Evolutionary conservation across 2,888 invertebrate species (phyloP).

Genomic region (Scotopteryx bipunctaria): DNA sequence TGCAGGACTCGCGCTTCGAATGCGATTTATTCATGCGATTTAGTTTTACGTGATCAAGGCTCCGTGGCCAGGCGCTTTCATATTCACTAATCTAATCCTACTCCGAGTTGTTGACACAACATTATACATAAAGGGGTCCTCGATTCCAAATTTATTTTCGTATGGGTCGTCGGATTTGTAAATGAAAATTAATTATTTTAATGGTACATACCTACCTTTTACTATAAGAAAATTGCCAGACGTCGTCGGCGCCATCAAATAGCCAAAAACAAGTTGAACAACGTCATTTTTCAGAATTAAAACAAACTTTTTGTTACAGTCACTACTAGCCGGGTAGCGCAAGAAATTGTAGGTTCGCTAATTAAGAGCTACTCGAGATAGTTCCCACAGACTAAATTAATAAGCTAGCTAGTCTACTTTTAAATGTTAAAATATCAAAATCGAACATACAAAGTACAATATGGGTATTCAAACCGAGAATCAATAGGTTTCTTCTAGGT

Average conservation of each 20-base stretch:
- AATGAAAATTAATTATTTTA: conserved; percentile 18
- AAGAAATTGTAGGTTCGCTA: conserved; percentile 37
- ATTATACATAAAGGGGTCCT: conserved; percentile 16
- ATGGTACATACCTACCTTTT: conserved; percentile 12
- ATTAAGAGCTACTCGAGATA: conserved; percentile 35
- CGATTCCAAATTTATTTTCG: conserved; percentile 6
- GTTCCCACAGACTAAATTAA: conserved; percentile 9
- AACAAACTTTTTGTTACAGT: conserved; percentile 18
- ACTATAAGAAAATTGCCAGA: conserved; percentile 9
- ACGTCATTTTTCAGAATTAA: conserved; percentile 22
- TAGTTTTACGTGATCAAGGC: conserved; percentile 30
- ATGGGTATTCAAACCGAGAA: too few relatives aligned
- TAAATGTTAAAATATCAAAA: neutral
- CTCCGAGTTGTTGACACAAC: conserved; percentile 19
- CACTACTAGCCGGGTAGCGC: conserved; percentile 13
- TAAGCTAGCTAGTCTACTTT: conserved; percentile 3
- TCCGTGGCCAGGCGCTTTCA: conserved; percentile 20
- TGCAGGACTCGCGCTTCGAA: conserved; percentile 46
- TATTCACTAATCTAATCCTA: conserved; percentile 26
- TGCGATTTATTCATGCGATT: conserved; percentile 42
- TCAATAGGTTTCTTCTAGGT: too few relatives aligned
- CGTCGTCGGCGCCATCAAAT: conserved; percentile 4
- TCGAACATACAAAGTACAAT: neutral
- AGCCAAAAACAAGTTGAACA: conserved; percentile 16
- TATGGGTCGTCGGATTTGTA: conserved; percentile 11